Percentiles rank a stretch among this genome's conserved stretches.
phyloP scores from a whole-genome alignment of 2,797 vertebrate genomes.

The Danio jaintianensis region DNA sequence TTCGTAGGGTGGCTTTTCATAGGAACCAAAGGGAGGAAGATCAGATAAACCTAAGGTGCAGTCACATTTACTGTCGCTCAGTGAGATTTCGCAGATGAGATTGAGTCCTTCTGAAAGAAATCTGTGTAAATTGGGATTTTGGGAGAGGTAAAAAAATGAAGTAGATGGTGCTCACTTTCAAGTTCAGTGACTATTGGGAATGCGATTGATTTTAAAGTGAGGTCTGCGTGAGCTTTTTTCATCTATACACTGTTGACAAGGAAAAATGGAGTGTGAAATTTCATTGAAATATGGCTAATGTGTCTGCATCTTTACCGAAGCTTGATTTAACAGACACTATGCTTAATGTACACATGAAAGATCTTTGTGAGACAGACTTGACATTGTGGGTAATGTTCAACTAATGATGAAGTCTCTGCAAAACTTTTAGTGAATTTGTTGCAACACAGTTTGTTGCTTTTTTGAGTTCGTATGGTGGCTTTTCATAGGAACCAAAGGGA shows the following conservation, averaged over 20 bases:
- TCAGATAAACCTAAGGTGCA: conserved; percentile 2
- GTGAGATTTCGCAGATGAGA: not conserved
- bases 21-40: conserved; percentile 67
- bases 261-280: too few species aligned
- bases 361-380: conserved; percentile 90
- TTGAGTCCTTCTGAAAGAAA: not conserved
- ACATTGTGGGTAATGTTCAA: conserved; percentile 93
- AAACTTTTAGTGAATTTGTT: conserved; percentile 49
- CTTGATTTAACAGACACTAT: too few species aligned
- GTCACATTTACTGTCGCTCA: conserved; percentile 6
- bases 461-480: conserved; percentile 7
- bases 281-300: too few species aligned
- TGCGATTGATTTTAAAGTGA: too few species aligned
- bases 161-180: too few species aligned
- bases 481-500: conserved; percentile 70
- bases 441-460: not conserved
- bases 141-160: not conserved
- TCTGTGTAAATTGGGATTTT: not conserved
- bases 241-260: too few species aligned
- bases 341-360: conserved; percentile 77
- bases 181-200: too few species aligned
- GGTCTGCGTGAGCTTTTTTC: too few species aligned
- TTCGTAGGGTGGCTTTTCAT: conserved; percentile 51
- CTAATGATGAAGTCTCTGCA: conserved; percentile 85
- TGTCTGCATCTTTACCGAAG: too few species aligned